phyloP scores from a whole-genome alignment of 2,113 vertebrate genomes.

The Smithornis capensis region DNA sequence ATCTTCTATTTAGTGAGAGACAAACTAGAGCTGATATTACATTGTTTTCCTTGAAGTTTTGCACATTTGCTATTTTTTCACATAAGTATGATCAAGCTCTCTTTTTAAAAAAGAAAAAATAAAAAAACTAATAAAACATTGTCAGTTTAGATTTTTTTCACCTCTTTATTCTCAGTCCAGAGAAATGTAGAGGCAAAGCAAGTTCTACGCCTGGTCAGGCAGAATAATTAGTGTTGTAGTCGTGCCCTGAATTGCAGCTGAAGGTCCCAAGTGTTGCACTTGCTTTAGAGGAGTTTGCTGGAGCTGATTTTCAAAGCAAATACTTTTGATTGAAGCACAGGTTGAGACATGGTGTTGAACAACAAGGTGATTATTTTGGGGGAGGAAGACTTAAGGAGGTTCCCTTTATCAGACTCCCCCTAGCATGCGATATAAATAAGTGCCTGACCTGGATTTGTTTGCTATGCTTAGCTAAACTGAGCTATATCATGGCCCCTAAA shows the following conservation, averaged over 20 bases:
- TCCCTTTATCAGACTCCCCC: constrained; percentile 37
- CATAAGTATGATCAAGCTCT: neutral
- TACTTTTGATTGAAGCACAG: neutral
- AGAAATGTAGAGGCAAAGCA: neutral
- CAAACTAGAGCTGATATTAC: neutral
- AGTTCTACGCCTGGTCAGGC: neutral
- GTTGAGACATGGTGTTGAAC: constrained; percentile 1
- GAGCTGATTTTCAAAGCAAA: neutral
- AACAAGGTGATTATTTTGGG: neutral
- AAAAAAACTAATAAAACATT: neutral
- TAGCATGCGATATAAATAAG: neutral
- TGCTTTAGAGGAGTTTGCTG: neutral
- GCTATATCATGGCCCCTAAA: neutral
- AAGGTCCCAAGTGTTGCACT: neutral
- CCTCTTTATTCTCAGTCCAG: neutral
- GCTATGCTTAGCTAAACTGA: neutral
- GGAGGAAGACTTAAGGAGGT: neutral
- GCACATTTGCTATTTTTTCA: neutral
- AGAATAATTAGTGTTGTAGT: neutral
- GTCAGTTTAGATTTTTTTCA: neutral
- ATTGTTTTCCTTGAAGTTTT: neutral
- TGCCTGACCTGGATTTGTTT: constrained; percentile 1
- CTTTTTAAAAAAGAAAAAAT: neutral
- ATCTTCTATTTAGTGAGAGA: neutral
- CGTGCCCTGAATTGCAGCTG: neutral